phyloP scores from a whole-genome alignment of 2,888 invertebrate genomes.

The Drosophila crucigera region DNA sequence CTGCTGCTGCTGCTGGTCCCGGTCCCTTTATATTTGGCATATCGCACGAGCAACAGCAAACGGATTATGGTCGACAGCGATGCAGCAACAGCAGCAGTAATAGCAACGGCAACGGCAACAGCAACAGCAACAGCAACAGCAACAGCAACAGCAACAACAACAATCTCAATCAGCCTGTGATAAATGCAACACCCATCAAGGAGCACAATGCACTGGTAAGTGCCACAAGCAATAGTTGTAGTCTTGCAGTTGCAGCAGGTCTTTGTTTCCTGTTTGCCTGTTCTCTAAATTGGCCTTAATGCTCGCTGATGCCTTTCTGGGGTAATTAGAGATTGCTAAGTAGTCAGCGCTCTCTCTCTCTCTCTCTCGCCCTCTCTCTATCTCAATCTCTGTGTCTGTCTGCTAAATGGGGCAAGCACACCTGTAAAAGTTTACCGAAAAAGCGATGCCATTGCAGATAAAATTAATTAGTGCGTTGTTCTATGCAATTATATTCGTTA shows the following conservation, averaged over 20 bases:
- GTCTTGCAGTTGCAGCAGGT: not conserved
- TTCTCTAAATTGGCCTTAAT: slow-evolving; percentile 17
- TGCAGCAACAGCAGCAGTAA: slow-evolving; percentile 29
- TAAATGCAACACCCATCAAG: slow-evolving; percentile 65
- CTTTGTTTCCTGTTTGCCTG: not conserved
- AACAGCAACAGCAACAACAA: slow-evolving; percentile 37
- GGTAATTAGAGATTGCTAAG: slow-evolving; percentile 47
- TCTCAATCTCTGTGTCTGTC: no score
- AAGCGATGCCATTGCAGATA: slow-evolving; percentile 44
- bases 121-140: not conserved
- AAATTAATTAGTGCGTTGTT: slow-evolving; percentile 59
- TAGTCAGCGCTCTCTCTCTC: not conserved
- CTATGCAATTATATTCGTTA: slow-evolving; percentile 42
- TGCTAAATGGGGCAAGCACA: not conserved
- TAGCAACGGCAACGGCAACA: slow-evolving; percentile 4
- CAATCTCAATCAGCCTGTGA: slow-evolving; percentile 69
- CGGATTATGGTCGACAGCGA: slow-evolving; percentile 45
- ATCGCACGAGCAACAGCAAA: slow-evolving; percentile 83
- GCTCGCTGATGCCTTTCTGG: slow-evolving; percentile 25
- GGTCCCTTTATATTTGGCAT: slow-evolving; percentile 89
- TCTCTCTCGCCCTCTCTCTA: not conserved
- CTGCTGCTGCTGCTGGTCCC: slow-evolving; percentile 26
- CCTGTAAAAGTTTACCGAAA: slow-evolving; percentile 20
- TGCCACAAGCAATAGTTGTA: slow-evolving; percentile 25
- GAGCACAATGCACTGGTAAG: slow-evolving; percentile 71